Percentiles rank a stretch among this genome's conserved stretches.
phyloP scores from a whole-genome alignment of 2,797 vertebrate genomes.

The Hydrocynus forskahlii region DNA sequence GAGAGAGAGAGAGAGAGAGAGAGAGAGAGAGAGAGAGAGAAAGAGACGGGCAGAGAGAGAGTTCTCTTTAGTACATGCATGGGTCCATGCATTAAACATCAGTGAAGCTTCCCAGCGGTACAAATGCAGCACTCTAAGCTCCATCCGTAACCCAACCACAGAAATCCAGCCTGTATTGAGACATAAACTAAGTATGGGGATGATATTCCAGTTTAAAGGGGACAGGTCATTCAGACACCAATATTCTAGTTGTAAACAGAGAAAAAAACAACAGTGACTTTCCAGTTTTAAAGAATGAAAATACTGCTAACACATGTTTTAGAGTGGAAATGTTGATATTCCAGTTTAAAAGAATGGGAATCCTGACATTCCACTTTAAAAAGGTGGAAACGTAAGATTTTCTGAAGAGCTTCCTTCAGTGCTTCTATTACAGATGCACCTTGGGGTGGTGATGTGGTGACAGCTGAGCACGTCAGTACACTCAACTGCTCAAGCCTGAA shows the following conservation, averaged over 20 bases:
- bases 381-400: not conserved
- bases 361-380: not conserved
- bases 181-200: slow-evolving; percentile 9
- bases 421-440: not conserved
- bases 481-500: not conserved
- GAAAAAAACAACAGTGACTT: too few relatives aligned
- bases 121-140: slow-evolving; percentile 42
- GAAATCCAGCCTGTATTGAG: slow-evolving; percentile 24
- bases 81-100: slow-evolving; percentile 45
- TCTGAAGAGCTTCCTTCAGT: not conserved
- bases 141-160: slow-evolving; percentile 31
- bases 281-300: not conserved
- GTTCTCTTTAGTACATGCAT: slow-evolving; percentile 47
- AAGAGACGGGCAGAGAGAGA: not conserved
- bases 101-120: slow-evolving; percentile 30
- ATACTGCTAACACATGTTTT: not conserved
- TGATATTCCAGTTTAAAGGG: slow-evolving; percentile 18
- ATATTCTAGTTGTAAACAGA: not conserved
- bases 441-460: not conserved
- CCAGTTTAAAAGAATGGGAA: not conserved
- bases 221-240: not conserved
- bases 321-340: not conserved
- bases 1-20: not conserved
- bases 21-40: slow-evolving; percentile 7
- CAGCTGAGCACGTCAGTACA: not conserved